Evolutionary conservation across 1,140 invertebrate species (phyloP), one percentile per base, ranked within the genome.

Genomic region (Dreissena rostriformis): DNA sequence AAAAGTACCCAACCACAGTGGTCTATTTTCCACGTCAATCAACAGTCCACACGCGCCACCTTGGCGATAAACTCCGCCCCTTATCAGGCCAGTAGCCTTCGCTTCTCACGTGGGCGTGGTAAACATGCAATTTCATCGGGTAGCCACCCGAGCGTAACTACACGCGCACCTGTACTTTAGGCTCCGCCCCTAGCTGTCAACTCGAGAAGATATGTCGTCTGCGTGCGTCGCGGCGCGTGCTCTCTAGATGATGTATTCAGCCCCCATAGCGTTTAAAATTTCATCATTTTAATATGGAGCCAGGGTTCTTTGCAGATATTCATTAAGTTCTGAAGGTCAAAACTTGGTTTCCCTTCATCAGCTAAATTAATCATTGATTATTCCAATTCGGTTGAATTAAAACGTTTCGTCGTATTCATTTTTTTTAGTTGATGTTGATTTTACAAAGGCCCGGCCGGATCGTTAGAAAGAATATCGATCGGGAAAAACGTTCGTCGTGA

Each of bases 1-100:
- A 49, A 51, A 55, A 61, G 24, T 57, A 70, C 29, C 61, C 67
- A 71, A 74, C 78, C 49, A 79, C 79, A 52, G 15, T 75, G 57
- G 22, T n/a, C 17, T 4, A 61, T 61, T 61, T 61, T n/a, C 52
- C 57, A 51, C 68, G 85, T 86, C 85, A 86, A 86, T 86, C 85
- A 86, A 72, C 19, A 29, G 29, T 24, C 66, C 68, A 71, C 85
- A 82, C 76, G 85, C 76, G 85, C 72, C 67, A 67, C 29, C 61
- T 24, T 22, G 19, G 29, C 28, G 28, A 51, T 74, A 73, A n/a
- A 39, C 39, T 39, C 39, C 39, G 39, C 39, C 39, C 39, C 39
- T 39, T 39, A 39, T 39, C 39, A 39, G 55, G 10, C 12, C 22
- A n/a, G 14, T 51, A 49, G 26, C 81, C 65, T 73, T 72, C 39